A percentile compares a stretch with the other conserved stretches of the same genome.
Evolutionary conservation across 2,113 vertebrate species (phyloP).

Genomic region (Gopherus evgoodei): DNA sequence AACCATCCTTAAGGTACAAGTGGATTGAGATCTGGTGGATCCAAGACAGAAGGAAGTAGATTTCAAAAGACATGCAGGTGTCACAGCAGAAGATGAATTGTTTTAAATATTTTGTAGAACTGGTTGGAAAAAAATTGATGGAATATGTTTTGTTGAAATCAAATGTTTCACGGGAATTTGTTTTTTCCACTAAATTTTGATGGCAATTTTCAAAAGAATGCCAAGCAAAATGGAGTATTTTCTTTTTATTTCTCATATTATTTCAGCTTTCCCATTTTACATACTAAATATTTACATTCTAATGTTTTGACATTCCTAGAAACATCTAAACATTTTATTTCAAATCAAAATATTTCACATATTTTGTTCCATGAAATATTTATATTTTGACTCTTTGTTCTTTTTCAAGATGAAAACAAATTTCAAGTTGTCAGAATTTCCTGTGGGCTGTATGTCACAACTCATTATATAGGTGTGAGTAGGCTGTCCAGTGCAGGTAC

Average conservation of each 20-base stretch:
- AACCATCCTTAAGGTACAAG: fast-evolving
- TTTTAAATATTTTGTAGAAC: not conserved
- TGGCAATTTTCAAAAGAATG: not conserved
- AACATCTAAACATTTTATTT: too few relatives aligned
- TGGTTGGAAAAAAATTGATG: not conserved
- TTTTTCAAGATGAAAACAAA: too few relatives aligned
- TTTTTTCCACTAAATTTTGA: not conserved
- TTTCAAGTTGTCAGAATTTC: not conserved
- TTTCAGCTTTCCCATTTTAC: not conserved
- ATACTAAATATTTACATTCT: too few relatives aligned
- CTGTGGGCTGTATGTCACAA: too few relatives aligned
- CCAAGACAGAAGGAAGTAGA: not conserved
- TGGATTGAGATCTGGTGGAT: fast-evolving
- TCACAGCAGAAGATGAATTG: not conserved
- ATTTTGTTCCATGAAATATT: too few relatives aligned
- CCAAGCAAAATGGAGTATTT: too few relatives aligned
- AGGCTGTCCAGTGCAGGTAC: too few relatives aligned
- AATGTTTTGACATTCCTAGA: too few relatives aligned
- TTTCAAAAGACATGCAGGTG: not conserved
- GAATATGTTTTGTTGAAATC: not conserved
- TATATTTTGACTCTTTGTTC: too few relatives aligned
- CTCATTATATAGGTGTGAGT: too few relatives aligned
- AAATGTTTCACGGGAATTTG: not conserved
- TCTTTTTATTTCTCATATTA: not conserved
- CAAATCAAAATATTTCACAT: too few relatives aligned